Base-by-base conservation (phyloP, 1,140 invertebrate species). In the Branchinecta lynchi region DNA sequence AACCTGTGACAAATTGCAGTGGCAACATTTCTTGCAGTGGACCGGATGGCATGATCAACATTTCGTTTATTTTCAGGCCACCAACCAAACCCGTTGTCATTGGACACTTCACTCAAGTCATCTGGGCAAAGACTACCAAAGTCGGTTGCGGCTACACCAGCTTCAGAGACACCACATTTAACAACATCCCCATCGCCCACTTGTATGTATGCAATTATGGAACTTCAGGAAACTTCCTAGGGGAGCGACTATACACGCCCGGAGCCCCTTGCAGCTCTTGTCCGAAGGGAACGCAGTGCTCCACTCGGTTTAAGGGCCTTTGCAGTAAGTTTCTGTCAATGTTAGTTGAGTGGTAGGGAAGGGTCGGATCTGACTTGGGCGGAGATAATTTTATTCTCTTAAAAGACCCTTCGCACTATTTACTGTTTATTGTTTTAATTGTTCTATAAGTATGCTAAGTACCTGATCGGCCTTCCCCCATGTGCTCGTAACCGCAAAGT, bases 31-130 rank as follows among this genome's bases (percentile, higher is more conserved):
- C n/a, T n/a, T n/a, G n/a, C n/a, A n/a, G n/a, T n/a, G n/a, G n/a
- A n/a, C n/a, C n/a, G n/a, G n/a, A n/a, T n/a, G n/a, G n/a, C n/a
- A n/a, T n/a, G n/a, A n/a, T n/a, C n/a, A n/a, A 32, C 32, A 32
- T 32, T 32, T 32, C 6, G 51, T 15, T 60, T n/a, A n/a, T n/a
- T 60, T 60, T 60, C 6, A 60, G 51, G 51, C 2, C 51, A 15
- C 51, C 51, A 60, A 15, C 51, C 12, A 15, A 12, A 20, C 17
- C 17, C 17, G 51, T 20, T 6, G 65, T 66, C 3, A 65, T 69
- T 45, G 70, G 70, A 10, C 70, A 71, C 43, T 71, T 69, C 67
- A 71, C 68, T 0, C 70, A 71, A 69, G 21, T 71, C 32, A 68
- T 69, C n/a, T 71, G 70, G 68, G 70, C 70, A 17, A 44, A 65